These are phyloP conservation scores for Resseliella maxima DNA, from an alignment of 2,888 invertebrate genomes.

Conservation along the genomic window DNA sequence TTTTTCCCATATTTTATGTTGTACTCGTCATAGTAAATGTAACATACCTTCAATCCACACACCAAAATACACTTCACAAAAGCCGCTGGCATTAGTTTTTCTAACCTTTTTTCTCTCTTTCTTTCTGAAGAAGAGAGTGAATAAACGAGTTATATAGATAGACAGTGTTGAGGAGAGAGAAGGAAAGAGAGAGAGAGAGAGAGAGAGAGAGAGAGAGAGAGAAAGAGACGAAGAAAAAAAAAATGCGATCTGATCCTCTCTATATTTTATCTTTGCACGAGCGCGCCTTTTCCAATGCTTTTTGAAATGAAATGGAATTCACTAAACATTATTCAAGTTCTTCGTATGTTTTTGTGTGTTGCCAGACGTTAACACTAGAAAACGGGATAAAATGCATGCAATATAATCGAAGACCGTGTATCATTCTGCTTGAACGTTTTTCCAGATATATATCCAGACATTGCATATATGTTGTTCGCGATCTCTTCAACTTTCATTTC, in stretches of 20 bases:
- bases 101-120: neutral
- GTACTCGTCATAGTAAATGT: neutral
- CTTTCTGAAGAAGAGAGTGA: neutral
- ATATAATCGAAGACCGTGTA: slow-evolving; percentile 12
- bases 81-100: neutral
- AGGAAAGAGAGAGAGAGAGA: too few species aligned
- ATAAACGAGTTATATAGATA: too few species aligned
- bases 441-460: neutral
- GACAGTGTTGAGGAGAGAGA: too few species aligned
- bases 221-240: too few species aligned
- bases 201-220: too few species aligned
- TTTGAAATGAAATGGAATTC: slow-evolving; percentile 31
- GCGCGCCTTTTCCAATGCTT: neutral
- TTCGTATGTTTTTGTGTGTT: slow-evolving; percentile 26
- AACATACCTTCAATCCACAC: neutral
- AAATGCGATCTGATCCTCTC: neutral
- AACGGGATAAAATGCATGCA: neutral
- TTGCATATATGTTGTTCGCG: slow-evolving; percentile 4
- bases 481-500: neutral
- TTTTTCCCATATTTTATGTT: neutral
- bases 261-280: neutral
- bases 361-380: slow-evolving; percentile 25
- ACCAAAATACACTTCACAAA: neutral
- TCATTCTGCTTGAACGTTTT: neutral
- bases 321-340: slow-evolving; percentile 44